phyloP scores from a whole-genome alignment of 1,140 invertebrate genomes.

The Popillia japonica region DNA sequence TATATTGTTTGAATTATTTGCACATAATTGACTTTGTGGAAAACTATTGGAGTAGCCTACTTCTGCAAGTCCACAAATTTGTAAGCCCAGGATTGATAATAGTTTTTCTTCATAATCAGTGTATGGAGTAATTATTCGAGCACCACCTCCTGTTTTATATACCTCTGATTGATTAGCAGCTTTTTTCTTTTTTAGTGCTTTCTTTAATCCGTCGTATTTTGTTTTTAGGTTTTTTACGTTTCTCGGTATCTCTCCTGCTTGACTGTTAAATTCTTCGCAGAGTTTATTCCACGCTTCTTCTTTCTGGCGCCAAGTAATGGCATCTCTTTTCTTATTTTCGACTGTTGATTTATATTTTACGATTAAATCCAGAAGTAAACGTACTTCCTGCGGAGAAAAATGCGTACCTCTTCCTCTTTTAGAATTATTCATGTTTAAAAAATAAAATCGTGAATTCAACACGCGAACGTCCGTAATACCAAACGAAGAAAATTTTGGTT shows the following conservation, averaged over 20 bases:
- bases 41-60: slow-evolving; percentile 5
- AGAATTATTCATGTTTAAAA: not conserved
- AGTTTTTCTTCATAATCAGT: not conserved
- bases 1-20: no score
- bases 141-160: slow-evolving; percentile 3
- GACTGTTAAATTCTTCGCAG: slow-evolving; percentile 38
- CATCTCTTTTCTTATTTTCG: slow-evolving; percentile 44
- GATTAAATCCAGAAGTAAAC: slow-evolving; percentile 34
- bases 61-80: no score
- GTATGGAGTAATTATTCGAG: not conserved
- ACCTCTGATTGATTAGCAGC: not conserved
- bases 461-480: no score
- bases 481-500: no score
- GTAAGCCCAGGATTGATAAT: no score
- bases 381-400: slow-evolving; percentile 37
- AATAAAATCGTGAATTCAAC: not conserved
- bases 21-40: no score
- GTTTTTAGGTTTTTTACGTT: slow-evolving; percentile 8
- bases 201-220: slow-evolving; percentile 25
- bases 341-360: slow-evolving; percentile 41
- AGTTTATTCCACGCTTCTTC: no score
- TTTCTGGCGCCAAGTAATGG: no score
- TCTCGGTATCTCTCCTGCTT: not conserved
- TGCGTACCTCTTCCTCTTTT: slow-evolving; percentile 17
- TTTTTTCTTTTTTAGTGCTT: slow-evolving; percentile 23